Percentiles rank a stretch among this genome's conserved stretches.
Evolutionary conservation across 37 sponge, comb jelly and placozoan genomes (phyloP).

Genomic region (Ephydatia muelleri): DNA sequence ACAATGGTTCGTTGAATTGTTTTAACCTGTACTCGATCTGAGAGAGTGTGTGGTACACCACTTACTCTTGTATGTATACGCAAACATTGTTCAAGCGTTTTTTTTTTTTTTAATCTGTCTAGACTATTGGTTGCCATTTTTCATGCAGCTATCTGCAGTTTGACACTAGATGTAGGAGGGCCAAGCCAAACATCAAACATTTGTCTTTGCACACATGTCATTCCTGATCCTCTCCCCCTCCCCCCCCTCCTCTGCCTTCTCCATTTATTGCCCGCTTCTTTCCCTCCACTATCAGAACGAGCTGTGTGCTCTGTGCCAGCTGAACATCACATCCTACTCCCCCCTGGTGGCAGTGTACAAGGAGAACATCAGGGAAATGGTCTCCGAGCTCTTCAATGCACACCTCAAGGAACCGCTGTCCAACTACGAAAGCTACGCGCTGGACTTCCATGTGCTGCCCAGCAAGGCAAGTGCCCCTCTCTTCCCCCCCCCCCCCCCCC

Average conservation of each 20-base stretch:
- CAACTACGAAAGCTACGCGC: slow-evolving; percentile 52
- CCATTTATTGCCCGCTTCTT: background rate
- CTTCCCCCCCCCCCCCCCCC: too few species aligned
- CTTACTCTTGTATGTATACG: background rate
- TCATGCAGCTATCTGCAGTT: too few species aligned
- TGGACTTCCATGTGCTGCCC: slow-evolving; percentile 73
- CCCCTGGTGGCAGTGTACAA: slow-evolving; percentile 62
- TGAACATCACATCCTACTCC: slow-evolving; percentile 46
- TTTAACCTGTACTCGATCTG: background rate
- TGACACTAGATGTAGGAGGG: too few species aligned
- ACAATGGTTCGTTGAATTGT: background rate
- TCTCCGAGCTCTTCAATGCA: slow-evolving; percentile 49
- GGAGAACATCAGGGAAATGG: slow-evolving; percentile 28
- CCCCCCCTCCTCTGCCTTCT: slow-evolving; percentile 2
- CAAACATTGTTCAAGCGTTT: too few species aligned
- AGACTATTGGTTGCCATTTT: too few species aligned
- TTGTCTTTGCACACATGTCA: background rate
- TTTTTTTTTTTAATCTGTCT: too few species aligned
- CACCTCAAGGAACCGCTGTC: slow-evolving; percentile 34
- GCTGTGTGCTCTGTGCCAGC: slow-evolving; percentile 67
- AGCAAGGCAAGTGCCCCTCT: slow-evolving; percentile 49
- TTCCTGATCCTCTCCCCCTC: slow-evolving; percentile 2
- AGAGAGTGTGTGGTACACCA: background rate
- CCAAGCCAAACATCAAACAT: too few species aligned
- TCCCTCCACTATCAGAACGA: slow-evolving; percentile 25